Conservation (phyloP, 2,113 vertebrate species). For the Ageneiosus marmoratus region DNA sequence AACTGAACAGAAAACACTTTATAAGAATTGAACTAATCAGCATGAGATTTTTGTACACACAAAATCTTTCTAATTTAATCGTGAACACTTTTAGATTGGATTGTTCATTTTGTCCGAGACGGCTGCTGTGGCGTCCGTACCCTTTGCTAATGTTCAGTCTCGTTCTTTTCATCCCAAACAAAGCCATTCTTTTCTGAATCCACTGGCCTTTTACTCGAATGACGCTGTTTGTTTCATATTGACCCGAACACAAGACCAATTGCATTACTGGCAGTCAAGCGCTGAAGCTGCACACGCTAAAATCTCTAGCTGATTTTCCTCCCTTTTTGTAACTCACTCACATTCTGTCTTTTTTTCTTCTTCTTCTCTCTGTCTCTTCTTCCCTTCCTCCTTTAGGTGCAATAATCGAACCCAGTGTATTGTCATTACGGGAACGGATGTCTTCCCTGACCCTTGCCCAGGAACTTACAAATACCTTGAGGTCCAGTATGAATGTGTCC, state of each 20-base stretch:
- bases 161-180: conserved; percentile 25
- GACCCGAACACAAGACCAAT: conserved; percentile 35
- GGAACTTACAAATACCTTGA: conserved; percentile 99
- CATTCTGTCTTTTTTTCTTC: conserved; percentile 6
- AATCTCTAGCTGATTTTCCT: conserved; percentile 69
- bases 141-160: conserved; percentile 30
- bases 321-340: conserved; percentile 68
- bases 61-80: conserved; percentile 41
- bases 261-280: conserved; percentile 23
- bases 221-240: conserved; percentile 13
- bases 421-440: conserved; percentile 96
- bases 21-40: conserved; percentile 35
- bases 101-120: conserved; percentile 40
- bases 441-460: conserved; percentile 98
- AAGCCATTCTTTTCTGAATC: conserved; percentile 25
- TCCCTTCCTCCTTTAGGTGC: conserved; percentile 76
- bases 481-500: conserved; percentile 99
- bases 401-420: conserved; percentile 99
- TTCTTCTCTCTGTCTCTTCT: background rate
- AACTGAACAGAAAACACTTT: conserved; percentile 30
- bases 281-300: background rate
- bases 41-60: conserved; percentile 23
- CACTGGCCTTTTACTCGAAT: conserved; percentile 21
- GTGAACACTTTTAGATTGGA: conserved; percentile 40
- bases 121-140: conserved; percentile 27